These are phyloP conservation scores for Stenichneumon culpator DNA, from an alignment of 2,888 invertebrate species.

Conservation along the genomic window DNA sequence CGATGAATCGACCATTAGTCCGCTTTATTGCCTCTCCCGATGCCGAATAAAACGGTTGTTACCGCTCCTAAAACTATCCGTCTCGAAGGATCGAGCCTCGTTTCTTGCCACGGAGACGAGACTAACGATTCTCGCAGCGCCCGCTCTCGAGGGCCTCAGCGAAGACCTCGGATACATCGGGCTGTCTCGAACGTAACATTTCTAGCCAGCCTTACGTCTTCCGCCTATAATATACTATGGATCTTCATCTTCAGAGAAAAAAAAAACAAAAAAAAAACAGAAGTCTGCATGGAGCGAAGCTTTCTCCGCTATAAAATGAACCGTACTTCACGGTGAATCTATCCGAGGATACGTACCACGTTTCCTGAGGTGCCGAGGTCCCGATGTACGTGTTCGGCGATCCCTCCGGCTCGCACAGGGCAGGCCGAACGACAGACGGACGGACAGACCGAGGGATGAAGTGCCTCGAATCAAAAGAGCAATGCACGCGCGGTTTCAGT, in stretches of 20 bases:
- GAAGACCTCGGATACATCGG: not conserved
- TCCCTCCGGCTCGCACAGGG: not conserved
- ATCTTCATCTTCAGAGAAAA: not conserved
- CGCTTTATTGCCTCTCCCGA: not conserved
- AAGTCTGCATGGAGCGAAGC: slow-evolving; percentile 15
- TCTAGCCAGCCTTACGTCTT: not conserved
- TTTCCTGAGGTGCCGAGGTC: slow-evolving; percentile 14
- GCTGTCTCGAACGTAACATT: not conserved
- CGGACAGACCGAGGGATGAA: not conserved
- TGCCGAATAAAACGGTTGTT: not conserved
- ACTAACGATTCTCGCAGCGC: not conserved
- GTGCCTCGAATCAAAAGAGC: not conserved
- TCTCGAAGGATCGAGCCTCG: not conserved
- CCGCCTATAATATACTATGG: not conserved
- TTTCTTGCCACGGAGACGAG: not conserved
- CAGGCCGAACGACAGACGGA: not conserved
- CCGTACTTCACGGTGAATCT: slow-evolving; percentile 72
- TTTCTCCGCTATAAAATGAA: slow-evolving; percentile 71
- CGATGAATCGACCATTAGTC: not conserved
- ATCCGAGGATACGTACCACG: slow-evolving; percentile 43
- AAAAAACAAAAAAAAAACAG: not conserved
- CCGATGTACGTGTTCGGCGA: slow-evolving; percentile 1
- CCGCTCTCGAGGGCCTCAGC: not conserved
- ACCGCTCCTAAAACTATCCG: not conserved
- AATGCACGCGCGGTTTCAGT: not conserved